A percentile compares a stretch with the other conserved stretches of the same genome.
phyloP scores from a whole-genome alignment of 2,888 invertebrate genomes.

The Rhynchonema sp. region DNA sequence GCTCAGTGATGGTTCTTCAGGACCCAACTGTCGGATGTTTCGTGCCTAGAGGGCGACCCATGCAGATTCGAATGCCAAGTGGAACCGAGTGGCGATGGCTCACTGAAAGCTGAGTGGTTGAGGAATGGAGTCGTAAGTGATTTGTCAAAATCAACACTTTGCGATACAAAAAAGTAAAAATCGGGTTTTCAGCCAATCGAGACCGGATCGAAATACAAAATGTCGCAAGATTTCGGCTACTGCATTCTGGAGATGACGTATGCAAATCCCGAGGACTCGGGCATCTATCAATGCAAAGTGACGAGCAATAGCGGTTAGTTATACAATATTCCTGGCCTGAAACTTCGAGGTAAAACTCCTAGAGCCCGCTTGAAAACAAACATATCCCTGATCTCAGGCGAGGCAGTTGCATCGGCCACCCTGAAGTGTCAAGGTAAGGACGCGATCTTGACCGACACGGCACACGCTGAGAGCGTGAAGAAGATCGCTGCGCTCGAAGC shows the following conservation, averaged over 20 bases:
- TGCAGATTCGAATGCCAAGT: slow-evolving; percentile 72
- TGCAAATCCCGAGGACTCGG: slow-evolving; percentile 54
- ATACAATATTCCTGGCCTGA: too few species aligned
- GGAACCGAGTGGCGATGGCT: slow-evolving; percentile 74
- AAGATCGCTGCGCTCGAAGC: slow-evolving; percentile 18
- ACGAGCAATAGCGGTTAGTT: neutral
- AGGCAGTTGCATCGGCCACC: neutral
- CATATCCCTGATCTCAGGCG: neutral
- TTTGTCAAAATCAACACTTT: neutral
- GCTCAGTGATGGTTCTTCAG: slow-evolving; percentile 46
- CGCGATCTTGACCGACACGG: slow-evolving; percentile 4
- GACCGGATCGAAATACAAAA: slow-evolving; percentile 36
- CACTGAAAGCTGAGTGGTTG: slow-evolving; percentile 47
- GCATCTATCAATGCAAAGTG: neutral
- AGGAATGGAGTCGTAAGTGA: slow-evolving; percentile 15
- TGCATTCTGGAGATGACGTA: slow-evolving; percentile 69
- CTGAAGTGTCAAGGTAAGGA: slow-evolving; percentile 4
- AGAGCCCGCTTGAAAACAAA: neutral
- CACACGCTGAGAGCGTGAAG: neutral
- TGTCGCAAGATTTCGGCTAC: slow-evolving; percentile 88
- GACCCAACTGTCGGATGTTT: slow-evolving; percentile 68
- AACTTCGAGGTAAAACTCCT: too few species aligned
- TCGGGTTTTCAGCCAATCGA: slow-evolving; percentile 14
- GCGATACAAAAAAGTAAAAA: neutral
- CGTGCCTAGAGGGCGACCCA: slow-evolving; percentile 62